Conservation (phyloP, 2,888 invertebrate species). For the Plemyria rubiginata region DNA sequence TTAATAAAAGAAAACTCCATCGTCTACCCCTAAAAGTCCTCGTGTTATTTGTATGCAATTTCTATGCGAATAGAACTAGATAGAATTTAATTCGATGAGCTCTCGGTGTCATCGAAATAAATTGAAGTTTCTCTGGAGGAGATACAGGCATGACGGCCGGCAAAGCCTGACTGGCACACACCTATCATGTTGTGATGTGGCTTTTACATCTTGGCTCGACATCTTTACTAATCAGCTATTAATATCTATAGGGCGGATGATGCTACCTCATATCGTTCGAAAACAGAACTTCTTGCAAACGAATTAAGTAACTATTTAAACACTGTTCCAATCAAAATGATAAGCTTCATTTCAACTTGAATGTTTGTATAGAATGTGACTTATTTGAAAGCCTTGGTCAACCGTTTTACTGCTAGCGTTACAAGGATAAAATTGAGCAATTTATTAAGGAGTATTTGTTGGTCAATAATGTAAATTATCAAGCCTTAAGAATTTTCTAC, state of each 20-base stretch:
- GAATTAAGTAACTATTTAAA: slow-evolving; percentile 3
- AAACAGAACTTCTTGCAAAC: slow-evolving; percentile 15
- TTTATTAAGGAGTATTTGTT: slow-evolving; percentile 8
- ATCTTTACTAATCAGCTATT: slow-evolving; percentile 4
- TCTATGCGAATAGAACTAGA: background rate
- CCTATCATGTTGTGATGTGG: background rate
- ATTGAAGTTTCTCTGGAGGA: slow-evolving; percentile 6
- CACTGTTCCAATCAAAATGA: slow-evolving; percentile 25
- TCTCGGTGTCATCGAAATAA: slow-evolving; percentile 22
- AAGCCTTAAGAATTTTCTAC: background rate
- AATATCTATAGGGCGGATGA: slow-evolving; percentile 17
- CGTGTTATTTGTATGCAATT: too few species aligned
- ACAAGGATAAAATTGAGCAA: slow-evolving; percentile 19
- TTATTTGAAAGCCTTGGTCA: slow-evolving; percentile 53
- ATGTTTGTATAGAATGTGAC: slow-evolving; percentile 36
- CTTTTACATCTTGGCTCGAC: slow-evolving; percentile 20
- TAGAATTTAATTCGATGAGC: slow-evolving; percentile 22
- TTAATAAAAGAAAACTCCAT: too few species aligned
- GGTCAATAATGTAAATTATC: background rate
- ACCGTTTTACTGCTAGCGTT: slow-evolving; percentile 34
- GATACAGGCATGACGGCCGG: too few species aligned
- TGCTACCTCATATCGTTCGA: slow-evolving; percentile 11
- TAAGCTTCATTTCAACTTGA: slow-evolving; percentile 32
- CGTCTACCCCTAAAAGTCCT: too few species aligned
- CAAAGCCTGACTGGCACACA: background rate